A percentile compares a stretch with the other conserved stretches of the same genome.
Conservation (phyloP, 2,888 invertebrate genomes). For the Zonitis immaculata region DNA sequence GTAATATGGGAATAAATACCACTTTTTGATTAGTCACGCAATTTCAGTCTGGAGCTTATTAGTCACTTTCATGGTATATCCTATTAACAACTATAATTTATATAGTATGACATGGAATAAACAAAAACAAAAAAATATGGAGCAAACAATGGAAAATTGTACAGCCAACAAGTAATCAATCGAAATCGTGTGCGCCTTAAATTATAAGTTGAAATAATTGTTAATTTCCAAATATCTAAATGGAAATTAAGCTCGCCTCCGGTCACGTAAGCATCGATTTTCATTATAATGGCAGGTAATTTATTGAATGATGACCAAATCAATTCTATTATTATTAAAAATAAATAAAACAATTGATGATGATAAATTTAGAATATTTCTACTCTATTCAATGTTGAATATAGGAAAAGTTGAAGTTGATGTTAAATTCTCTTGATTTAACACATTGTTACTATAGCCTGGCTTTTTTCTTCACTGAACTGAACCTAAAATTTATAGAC, state of each 20-base stretch:
- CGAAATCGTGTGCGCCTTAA: neutral
- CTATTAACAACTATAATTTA: no score
- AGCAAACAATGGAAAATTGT: no score
- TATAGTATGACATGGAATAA: no score
- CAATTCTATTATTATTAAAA: neutral
- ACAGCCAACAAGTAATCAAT: no score
- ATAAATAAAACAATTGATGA: neutral
- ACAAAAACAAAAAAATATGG: no score
- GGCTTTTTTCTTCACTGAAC: slow-evolving; percentile 6
- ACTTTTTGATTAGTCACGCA: neutral
- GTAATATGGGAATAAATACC: neutral
- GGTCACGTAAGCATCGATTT: neutral
- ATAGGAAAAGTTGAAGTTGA: slow-evolving; percentile 1
- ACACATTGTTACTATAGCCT: slow-evolving; percentile 7
- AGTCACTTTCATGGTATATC: no score
- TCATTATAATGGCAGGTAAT: neutral
- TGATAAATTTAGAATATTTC: slow-evolving; percentile 2
- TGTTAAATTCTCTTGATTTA: slow-evolving; percentile 2
- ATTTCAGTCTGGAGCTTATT: neutral
- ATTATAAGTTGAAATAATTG: neutral
- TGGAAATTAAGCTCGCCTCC: neutral
- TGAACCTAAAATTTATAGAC: slow-evolving; percentile 2
- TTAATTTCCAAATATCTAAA: neutral
- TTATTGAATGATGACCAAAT: neutral
- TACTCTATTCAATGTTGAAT: slow-evolving; percentile 2